Evolutionary conservation across 2,888 invertebrate genomes (phyloP).

Genomic region (Petrolisthes manimaculis): DNA sequence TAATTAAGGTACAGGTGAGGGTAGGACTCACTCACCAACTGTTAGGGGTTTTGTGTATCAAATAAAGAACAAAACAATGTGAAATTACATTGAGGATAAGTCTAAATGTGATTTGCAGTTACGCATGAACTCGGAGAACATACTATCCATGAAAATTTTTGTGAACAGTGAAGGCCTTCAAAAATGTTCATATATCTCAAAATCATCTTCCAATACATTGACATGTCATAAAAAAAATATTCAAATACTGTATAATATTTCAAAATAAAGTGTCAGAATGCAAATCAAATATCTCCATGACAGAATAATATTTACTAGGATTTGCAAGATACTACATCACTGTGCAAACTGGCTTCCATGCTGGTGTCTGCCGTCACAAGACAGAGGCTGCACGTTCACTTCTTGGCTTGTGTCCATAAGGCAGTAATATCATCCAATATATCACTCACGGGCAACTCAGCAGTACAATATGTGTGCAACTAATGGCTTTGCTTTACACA

Average conservation of each 20-base stretch:
- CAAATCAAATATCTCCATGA: not conserved
- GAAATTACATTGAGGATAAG: no score
- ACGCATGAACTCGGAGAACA: not conserved
- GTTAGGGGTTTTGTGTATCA: no score
- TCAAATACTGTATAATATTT: not conserved
- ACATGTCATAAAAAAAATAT: not conserved
- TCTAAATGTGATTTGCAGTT: no score
- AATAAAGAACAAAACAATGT: not conserved
- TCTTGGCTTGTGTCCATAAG: not conserved
- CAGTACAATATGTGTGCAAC: not conserved
- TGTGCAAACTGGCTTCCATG: slow-evolving; percentile 14
- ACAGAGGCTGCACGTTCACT: slow-evolving; percentile 14
- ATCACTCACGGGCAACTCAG: not conserved
- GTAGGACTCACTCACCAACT: no score
- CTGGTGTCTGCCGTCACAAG: slow-evolving; percentile 23
- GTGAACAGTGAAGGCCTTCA: not conserved
- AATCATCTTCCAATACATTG: no score
- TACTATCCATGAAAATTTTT: not conserved
- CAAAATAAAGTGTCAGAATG: not conserved
- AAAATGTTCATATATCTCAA: no score
- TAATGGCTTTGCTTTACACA: not conserved
- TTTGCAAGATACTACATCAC: not conserved
- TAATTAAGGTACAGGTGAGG: no score
- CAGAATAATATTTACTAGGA: not conserved
- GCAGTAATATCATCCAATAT: not conserved